phyloP scores from a whole-genome alignment of 2,113 vertebrate species.

The Pelodiscus sinensis region DNA sequence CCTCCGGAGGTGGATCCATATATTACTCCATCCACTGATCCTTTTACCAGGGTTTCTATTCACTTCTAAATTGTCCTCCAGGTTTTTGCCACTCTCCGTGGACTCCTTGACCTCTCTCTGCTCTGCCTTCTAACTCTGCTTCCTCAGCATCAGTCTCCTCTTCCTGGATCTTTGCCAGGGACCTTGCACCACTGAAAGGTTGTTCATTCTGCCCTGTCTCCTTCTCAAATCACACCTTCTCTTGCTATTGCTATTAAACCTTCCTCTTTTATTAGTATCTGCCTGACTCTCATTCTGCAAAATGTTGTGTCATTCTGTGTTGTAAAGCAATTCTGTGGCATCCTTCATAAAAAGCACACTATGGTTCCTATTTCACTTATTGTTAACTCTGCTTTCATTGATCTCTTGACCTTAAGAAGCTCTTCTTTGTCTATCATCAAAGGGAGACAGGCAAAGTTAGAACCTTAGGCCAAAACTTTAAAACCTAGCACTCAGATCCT shows the following conservation, averaged over 20 bases:
- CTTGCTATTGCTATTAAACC: background rate
- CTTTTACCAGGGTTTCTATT: background rate
- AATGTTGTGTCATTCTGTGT: background rate
- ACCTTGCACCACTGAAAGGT: background rate
- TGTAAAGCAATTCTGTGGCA: background rate
- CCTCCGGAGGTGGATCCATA: background rate
- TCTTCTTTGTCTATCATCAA: background rate
- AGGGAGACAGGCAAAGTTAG: background rate
- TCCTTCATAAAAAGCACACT: background rate
- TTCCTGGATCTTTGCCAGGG: background rate
- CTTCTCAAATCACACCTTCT: accelerated
- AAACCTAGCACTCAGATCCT: background rate
- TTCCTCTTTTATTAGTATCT: background rate
- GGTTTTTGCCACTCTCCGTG: background rate
- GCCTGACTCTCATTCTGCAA: background rate
- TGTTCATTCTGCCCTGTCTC: background rate
- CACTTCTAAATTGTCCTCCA: background rate
- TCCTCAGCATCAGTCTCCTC: accelerated
- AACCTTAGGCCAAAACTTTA: background rate
- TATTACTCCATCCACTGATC: background rate
- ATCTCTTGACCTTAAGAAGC: background rate
- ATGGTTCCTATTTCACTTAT: background rate
- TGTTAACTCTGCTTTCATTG: background rate
- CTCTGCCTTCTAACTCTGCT: background rate
- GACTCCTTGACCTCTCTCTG: background rate